Evolutionary conservation across 2,888 invertebrate genomes (phyloP), one percentile per base, ranked within the genome.

Genomic region (Sepioteuthis lessoniana): DNA sequence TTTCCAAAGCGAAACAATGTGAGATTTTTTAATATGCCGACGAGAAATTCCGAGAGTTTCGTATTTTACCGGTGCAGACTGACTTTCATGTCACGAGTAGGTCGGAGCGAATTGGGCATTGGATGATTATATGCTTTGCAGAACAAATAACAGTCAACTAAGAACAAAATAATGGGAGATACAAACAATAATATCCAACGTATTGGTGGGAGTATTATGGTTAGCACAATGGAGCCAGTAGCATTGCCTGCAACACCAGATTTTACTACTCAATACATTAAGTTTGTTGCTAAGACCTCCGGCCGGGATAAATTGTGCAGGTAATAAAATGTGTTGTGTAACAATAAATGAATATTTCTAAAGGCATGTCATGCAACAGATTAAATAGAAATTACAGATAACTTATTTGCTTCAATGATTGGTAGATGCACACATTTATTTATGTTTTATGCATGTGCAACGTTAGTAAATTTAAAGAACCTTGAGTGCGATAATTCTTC

Each of bases 281-380:
- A 96, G 94, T 96, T 96, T 94, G 96, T 96, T 94, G 95, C 96
- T 13, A 96, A 96, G 91, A 96, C 96, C 90, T 96, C 96, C 95
- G 96, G 96, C 37, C 96, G 96, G 94, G 96, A 97, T 94, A 96
- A 96, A 94, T 90, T 96, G 35, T 96, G 96, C 95, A 96, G 96
- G 96, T 96, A 95, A 92, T 28, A 50, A 76, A 76, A n/a, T n/a
- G 21, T 55, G 25, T 55, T 55, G 55, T 55, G 25, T 55, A 55
- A 55, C 55, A 55, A 28, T 55, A 21, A 21, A 21, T 55, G 21
- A 55, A 55, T 55, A 55, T 5, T 55, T 55, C 2, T 42, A 42
- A 42, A 50, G 50, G 16, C 50, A 50, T 19, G 50, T 50, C 47
- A 47, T 50, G 3, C 50, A 16, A 50, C 50, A 50, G 21, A 42